Evolutionary conservation across 2,888 invertebrate genomes (phyloP), one percentile per base, ranked within the genome.

Genomic region (Calephelis perditalis): DNA sequence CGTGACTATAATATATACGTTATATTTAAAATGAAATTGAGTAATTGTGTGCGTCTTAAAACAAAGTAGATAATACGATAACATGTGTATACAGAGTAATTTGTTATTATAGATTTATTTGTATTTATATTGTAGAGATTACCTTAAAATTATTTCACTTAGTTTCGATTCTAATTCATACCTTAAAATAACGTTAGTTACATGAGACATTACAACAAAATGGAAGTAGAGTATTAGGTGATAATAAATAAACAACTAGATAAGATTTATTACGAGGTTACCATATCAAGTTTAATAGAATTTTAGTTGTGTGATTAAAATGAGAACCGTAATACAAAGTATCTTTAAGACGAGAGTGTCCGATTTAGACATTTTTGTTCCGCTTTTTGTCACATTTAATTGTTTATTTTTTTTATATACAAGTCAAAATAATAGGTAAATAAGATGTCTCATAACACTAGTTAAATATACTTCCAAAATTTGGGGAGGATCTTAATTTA

Each of bases 41-140:
- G 74, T 76, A 68, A 72, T 76, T 71, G 75, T 74, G 77, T 81
- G 79, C 78, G 79, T 74, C 79, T 70, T 74, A 72, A 68, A 71
- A 68, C 66, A 70, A 64, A 66, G 63, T 65, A 64, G 66, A 69
- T 43, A 59, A 55, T 67, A 68, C 68, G 66, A 71, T 70, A 66
- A 63, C 60, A 60, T 60, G 68, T 47, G 63, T 73, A 72, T 71
- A 67, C 63, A 67, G 68, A 71, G 62, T 71, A 67, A 69, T 73
- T 71, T 74, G 70, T 76, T 76, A 67, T 67, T 63, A 66, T 64
- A 62, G 67, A 68, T 67, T 70, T 58, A 63, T 70, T 70, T 70
- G 67, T 64, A 67, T 68, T 65, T 65, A 66, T 68, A 69, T 40
- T 66, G 63, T 67, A 67, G 61, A 59, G 61, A 63, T 58, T 62